Percentiles rank a stretch among this genome's conserved stretches.
Conservation (phyloP, 2,113 vertebrate genomes). For the Albula goreensis region DNA sequence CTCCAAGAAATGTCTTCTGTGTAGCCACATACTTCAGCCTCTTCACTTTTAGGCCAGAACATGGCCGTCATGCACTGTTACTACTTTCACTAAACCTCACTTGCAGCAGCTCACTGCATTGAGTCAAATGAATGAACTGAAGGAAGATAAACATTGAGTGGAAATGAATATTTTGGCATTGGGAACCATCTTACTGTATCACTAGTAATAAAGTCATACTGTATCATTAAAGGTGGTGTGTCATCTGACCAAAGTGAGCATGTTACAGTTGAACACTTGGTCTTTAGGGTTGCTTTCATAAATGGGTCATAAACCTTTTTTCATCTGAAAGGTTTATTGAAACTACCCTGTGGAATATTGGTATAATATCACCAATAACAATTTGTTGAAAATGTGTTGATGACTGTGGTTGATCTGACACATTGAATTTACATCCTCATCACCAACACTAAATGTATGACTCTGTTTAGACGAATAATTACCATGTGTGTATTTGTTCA, state of each 20-base stretch:
- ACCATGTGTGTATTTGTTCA: constrained; percentile 19
- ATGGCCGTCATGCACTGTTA: not conserved
- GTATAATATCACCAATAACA: not conserved
- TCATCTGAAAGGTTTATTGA: not conserved
- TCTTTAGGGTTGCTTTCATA: not conserved
- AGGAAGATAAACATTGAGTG: not conserved
- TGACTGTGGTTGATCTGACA: not conserved
- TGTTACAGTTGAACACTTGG: not conserved
- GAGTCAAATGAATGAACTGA: not conserved
- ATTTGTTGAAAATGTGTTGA: not conserved
- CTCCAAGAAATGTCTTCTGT: not conserved
- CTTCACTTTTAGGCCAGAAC: not conserved
- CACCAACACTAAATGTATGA: not conserved
- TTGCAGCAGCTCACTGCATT: not conserved
- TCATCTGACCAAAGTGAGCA: not conserved
- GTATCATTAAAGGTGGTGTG: not conserved
- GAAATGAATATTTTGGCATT: not conserved
- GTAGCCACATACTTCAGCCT: not conserved
- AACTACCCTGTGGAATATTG: not conserved
- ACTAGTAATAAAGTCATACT: not conserved
- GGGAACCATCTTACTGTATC: not conserved
- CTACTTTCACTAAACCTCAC: not conserved
- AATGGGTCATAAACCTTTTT: not conserved
- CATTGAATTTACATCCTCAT: not conserved
- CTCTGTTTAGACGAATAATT: not conserved